phyloP scores from a whole-genome alignment of 2,888 invertebrate species.

The Cybosia mesomella region DNA sequence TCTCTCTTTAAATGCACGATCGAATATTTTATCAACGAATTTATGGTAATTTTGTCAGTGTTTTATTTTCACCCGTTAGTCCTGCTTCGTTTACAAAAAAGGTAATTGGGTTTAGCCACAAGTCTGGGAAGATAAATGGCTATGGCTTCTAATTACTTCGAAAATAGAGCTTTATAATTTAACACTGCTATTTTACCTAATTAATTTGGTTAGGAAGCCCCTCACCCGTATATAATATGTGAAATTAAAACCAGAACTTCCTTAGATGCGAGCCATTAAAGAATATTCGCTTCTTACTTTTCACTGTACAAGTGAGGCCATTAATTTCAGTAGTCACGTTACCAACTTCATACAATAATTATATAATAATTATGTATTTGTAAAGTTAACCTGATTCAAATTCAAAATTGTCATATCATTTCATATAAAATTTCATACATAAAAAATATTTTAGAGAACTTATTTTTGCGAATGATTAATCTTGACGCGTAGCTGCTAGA shows the following conservation, averaged over 20 bases:
- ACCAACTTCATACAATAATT: too few species aligned
- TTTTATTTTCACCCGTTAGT: constrained; percentile 20
- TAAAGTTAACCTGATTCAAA: too few species aligned
- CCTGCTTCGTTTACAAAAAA: constrained; percentile 18
- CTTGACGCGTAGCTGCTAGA: too few species aligned
- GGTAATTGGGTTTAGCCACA: constrained; percentile 26
- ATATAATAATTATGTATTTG: too few species aligned
- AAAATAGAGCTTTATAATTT: constrained; percentile 16
- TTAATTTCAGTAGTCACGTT: too few species aligned
- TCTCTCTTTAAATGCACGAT: background rate
- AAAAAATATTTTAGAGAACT: too few species aligned
- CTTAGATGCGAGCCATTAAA: background rate
- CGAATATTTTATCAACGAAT: constrained; percentile 10
- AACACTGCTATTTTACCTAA: constrained; percentile 15
- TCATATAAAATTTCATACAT: too few species aligned
- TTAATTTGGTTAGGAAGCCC: background rate
- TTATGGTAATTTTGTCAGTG: constrained; percentile 16
- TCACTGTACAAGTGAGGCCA: too few species aligned
- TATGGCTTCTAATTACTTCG: constrained; percentile 18
- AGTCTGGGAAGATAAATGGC: constrained; percentile 20
- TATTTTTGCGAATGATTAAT: too few species aligned
- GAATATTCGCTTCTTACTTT: too few species aligned
- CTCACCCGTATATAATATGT: background rate
- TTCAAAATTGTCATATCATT: too few species aligned
- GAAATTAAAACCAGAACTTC: background rate